Evolutionary conservation across 2,888 invertebrate species (phyloP), one percentile per base, ranked within the genome.

Genomic region (Papilio elwesi): DNA sequence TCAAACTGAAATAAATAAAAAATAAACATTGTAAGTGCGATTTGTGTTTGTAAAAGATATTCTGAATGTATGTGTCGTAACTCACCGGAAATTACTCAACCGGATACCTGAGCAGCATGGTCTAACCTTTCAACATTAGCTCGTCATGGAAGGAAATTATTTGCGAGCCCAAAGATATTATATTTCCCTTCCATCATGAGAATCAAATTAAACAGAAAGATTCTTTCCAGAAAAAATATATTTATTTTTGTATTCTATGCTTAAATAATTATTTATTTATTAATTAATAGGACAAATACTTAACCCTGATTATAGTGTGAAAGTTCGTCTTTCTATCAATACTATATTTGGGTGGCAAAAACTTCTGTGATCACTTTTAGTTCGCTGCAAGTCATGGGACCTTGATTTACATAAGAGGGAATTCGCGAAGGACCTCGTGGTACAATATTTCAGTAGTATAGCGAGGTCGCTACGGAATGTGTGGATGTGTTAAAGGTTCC

Each of bases 81-180:
- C 15, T 43, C n/a, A 43, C 59, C 59, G 59, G 59, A 62, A 43
- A 62, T 62, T 62, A n/a, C 5, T 9, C 6, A 62, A 38, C 10
- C n/a, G 59, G 59, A 38, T 36, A 57, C 9, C 38, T 38, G 38
- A 12, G 36, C 13, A 38, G n/a, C 59, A 62, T 6, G 9, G 43
- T 43, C 13, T 57, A 36, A 57, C 57, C 26, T 15, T 10, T n/a
- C 59, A 15, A 62, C 59, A 62, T 62, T 62, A 62, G 43, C 59
- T 62, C 43, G 59, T 62, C 59, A 10, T 62, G 59, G 43, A 43
- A 62, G 59, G 59, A 62, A 62, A 62, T 62, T 62, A 43, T 62
- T 62, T 62, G 15, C 43, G 59, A 62, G 7, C 43, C 59, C 43
- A n/a, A 62, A 62, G 43, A 62, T 62, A 62, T 62, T 43, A 62